phyloP scores from a whole-genome alignment of 2,888 invertebrate species.

The Hipparchia semele region DNA sequence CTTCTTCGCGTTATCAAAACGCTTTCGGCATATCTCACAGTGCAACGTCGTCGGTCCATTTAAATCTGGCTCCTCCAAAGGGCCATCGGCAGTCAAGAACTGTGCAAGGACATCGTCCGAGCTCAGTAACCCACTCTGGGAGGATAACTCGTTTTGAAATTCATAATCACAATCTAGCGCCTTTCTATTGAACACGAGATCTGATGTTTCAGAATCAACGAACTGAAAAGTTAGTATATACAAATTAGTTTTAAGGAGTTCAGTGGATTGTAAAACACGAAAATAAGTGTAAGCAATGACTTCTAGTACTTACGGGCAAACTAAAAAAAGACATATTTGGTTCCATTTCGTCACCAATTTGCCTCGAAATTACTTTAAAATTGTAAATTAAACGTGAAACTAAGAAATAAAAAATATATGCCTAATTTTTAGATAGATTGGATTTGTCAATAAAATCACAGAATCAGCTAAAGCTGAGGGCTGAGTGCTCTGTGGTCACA shows the following conservation, averaged over 20 bases:
- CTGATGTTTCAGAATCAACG: constrained; percentile 62
- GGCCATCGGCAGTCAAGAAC: constrained; percentile 69
- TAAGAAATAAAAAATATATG: too few relatives aligned
- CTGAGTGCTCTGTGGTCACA: too few relatives aligned
- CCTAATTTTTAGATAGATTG: too few relatives aligned
- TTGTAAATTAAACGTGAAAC: too few relatives aligned
- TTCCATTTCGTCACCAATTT: constrained; percentile 53
- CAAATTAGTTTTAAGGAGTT: too few relatives aligned
- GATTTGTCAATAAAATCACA: too few relatives aligned
- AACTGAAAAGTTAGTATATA: constrained; percentile 53
- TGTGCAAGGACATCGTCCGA: constrained; percentile 72
- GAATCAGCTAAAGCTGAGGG: too few relatives aligned
- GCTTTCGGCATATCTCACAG: constrained; percentile 74
- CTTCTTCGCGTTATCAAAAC: constrained; percentile 75
- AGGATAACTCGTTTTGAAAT: constrained; percentile 54
- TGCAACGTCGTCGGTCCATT: constrained; percentile 73
- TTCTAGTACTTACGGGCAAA: constrained; percentile 61
- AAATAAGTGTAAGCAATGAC: constrained; percentile 1
- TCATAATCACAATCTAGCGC: constrained; percentile 60
- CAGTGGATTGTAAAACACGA: neutral
- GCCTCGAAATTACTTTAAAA: neutral
- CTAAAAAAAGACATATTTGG: constrained; percentile 67
- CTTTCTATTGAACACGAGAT: constrained; percentile 54
- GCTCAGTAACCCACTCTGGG: constrained; percentile 57
- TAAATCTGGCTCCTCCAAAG: constrained; percentile 71